Base-by-base conservation (phyloP, 2,888 invertebrate genomes). In the Campoplex capitator region DNA sequence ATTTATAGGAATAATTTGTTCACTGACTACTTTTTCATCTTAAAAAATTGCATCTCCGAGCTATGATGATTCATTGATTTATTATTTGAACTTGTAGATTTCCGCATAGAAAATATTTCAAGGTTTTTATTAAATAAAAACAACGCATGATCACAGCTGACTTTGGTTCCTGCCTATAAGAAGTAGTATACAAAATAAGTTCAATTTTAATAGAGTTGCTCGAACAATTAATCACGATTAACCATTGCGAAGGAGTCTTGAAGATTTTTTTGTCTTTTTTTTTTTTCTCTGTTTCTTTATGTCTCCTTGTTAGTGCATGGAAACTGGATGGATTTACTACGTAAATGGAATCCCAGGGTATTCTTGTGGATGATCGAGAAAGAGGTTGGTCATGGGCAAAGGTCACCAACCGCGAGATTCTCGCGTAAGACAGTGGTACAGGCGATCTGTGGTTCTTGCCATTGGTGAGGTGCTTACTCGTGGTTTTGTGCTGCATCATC, bases 351-450 rank as follows among this genome's bases (percentile, higher is more conserved):
- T 1, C 18, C n/a, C 51, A 51, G 6, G 51, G 51, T 51, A 51
- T n/a, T 83, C 75, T 76, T 71, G 58, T 79, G 70, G 88, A 90
- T 88, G 90, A 91, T 70, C 51, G 18, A 76, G 76, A 87, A 90
- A 65, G 78, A 85, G 85, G 86, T 88, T 86, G 85, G 85, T 78
- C 28, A 88, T 82, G 91, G 90, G 88, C 90, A 92, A 92, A 92
- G 92, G 91, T 92, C 92, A 91, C 51, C 51, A 51, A n/a, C 89
- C 91, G 90, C 81, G 68, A 84, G 74, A 77, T 45, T 42, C 75
- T 18, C 75, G 80, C 79, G 79, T 86, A 82, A 83, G 73, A 84
- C 76, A 67, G 79, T 78, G 56, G 35, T 51, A 48, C 65, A 28
- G 32, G 23, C 51, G 82, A 73, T 51, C 51, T 51, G 51, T 51